phyloP scores from a whole-genome alignment of 2,888 invertebrate species.

The Sarcophaga rosellei region DNA sequence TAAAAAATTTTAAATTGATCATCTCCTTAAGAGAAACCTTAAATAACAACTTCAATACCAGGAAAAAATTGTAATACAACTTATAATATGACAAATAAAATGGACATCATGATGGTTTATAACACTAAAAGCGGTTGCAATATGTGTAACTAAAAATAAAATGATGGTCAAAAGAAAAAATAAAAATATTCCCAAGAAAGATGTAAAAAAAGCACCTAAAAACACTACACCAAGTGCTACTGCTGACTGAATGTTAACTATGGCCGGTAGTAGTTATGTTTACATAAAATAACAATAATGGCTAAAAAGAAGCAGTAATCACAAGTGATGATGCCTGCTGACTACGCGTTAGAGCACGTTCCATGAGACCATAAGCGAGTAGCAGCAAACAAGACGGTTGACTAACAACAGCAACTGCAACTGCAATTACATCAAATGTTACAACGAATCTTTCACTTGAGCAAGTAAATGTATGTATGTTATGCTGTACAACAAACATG shows the following conservation, averaged over 20 bases:
- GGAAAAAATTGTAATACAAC: conserved; percentile 47
- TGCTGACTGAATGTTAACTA: conserved; percentile 55
- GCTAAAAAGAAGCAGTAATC: conserved; percentile 54
- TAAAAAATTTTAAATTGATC: conserved; percentile 59
- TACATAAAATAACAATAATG: conserved; percentile 67
- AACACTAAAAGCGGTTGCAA: conserved; percentile 14
- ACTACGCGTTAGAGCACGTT: conserved; percentile 67
- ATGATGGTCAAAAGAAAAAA: conserved; percentile 20
- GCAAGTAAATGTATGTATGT: background rate
- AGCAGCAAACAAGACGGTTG: conserved; percentile 1
- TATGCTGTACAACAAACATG: conserved; percentile 49
- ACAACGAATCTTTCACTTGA: conserved; percentile 52
- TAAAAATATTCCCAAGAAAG: background rate
- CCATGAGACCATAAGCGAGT: conserved; percentile 48
- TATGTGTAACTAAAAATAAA: conserved; percentile 17
- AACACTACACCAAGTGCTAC: conserved; percentile 50
- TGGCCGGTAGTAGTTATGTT: conserved; percentile 66
- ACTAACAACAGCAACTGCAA: conserved; percentile 26
- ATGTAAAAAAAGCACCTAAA: background rate
- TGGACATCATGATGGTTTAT: conserved; percentile 3
- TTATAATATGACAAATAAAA: conserved; percentile 17
- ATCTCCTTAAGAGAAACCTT: conserved; percentile 49
- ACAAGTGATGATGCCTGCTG: conserved; percentile 68
- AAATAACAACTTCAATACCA: conserved; percentile 50
- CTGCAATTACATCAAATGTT: conserved; percentile 16